Base-by-base conservation (phyloP, 2,888 invertebrate species). In the Sesia apiformis region DNA sequence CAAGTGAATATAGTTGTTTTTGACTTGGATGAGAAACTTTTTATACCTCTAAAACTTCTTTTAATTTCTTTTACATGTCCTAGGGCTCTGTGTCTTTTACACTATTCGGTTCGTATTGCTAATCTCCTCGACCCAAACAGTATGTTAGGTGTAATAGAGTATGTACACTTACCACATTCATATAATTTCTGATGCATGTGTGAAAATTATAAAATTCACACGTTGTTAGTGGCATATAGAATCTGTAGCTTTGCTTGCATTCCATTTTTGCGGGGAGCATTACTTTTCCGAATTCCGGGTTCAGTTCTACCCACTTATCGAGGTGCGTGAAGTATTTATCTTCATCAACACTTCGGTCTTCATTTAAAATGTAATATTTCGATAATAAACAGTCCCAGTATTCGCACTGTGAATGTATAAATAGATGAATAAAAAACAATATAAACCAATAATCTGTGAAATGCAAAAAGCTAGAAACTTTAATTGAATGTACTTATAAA, bases 341-440 rank as follows among this genome's bases (percentile, higher is more conserved):
- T 3, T 69, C 61, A 40, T 75, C 69, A 3, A 83, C 39, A 0
- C 53, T 55, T 0, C 63, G 62, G 0, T 65, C 59, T 1, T 42
- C 0, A 7, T 59, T 59, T 1, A 81, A 38, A 2, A 85, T 55
- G 38, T 60, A 53, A 53, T 86, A 85, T 61, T 71, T 74, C 1
- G 58, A 60, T 8, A 85, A 59, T 4, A 83, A 56, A 52, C 85
- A 86, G 39, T 46, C 52, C 82, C 83, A 84, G 56, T 74, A 67
- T 0, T 60, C 51, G 52, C 79, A 81, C 85, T 86, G 66, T 46
- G 7, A 23, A 23, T 23, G 23, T 2, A 23, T 23, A 23, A 23
- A 23, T 1, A 23, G 23, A 23, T 23, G 2, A 23, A 23, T n/a
- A n/a, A n/a, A n/a, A n/a, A n/a, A n/a, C n/a, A n/a, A n/a, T n/a